These are phyloP conservation scores for Corvus moneduloides DNA, from an alignment of 2,113 vertebrate genomes.

Conservation along the genomic window DNA sequence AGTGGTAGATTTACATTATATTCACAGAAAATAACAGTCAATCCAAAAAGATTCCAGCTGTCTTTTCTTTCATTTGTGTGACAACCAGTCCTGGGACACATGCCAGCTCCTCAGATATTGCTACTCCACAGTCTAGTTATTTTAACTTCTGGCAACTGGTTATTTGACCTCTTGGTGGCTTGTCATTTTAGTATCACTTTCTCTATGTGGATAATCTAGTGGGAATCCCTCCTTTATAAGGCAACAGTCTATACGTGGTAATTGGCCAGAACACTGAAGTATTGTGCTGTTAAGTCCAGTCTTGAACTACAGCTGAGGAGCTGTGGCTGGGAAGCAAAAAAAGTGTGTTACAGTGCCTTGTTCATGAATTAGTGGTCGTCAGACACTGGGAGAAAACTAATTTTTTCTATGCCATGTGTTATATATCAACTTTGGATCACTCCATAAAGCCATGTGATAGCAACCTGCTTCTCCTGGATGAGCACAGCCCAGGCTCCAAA, in stretches of 20 bases:
- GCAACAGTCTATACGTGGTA: neutral
- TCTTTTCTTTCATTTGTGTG: conserved; percentile 21
- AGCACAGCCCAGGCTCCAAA: neutral
- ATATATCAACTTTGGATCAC: neutral
- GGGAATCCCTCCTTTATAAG: conserved; percentile 31
- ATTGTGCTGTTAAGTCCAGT: conserved; percentile 11
- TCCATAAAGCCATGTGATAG: neutral
- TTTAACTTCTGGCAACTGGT: conserved; percentile 68
- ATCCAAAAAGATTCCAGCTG: conserved; percentile 41
- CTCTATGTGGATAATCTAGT: conserved; percentile 23
- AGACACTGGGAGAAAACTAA: neutral
- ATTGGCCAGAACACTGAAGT: conserved; percentile 37
- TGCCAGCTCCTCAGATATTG: conserved; percentile 58
- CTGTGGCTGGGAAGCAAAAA: neutral
- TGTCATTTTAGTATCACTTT: conserved; percentile 52
- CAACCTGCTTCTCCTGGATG: neutral
- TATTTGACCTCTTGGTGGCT: conserved; percentile 68
- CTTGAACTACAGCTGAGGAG: conserved; percentile 8
- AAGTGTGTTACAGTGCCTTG: neutral
- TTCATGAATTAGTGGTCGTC: neutral
- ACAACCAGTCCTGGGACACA: conserved; percentile 60
- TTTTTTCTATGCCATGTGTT: neutral
- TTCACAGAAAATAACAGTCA: conserved; percentile 44
- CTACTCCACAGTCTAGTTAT: conserved; percentile 52
- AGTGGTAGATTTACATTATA: neutral